Evolutionary conservation across 2,113 vertebrate genomes (phyloP).

Genomic region (Epinephelus fuscoguttatus): DNA sequence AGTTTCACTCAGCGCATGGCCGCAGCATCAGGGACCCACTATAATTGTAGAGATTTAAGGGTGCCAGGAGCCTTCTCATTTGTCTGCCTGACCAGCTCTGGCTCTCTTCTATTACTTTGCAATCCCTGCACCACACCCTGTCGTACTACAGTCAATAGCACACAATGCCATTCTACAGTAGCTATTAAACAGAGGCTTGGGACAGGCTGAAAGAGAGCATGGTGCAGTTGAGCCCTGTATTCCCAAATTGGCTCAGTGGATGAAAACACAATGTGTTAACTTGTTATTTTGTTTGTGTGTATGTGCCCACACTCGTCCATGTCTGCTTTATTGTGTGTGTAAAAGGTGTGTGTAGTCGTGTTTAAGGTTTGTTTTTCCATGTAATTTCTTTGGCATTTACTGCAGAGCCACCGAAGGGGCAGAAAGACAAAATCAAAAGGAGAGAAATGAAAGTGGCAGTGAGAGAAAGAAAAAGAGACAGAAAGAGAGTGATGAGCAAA

Average conservation of each 20-base stretch:
- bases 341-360: conserved; percentile 3
- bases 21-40: conserved; percentile 47
- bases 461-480: conserved; percentile 17
- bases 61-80: conserved; percentile 60
- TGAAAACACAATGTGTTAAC: conserved; percentile 13
- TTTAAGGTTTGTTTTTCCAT: conserved; percentile 29
- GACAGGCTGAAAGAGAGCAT: conserved; percentile 27
- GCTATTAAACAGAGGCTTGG: conserved; percentile 55
- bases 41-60: conserved; percentile 63
- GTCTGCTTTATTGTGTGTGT: conserved; percentile 22
- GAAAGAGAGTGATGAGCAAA: background rate
- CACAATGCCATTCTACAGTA: conserved; percentile 29
- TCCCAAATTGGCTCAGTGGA: conserved; percentile 21
- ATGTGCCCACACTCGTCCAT: background rate
- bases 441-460: conserved; percentile 34
- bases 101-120: conserved; percentile 50
- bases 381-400: conserved; percentile 60
- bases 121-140: conserved; percentile 30
- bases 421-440: conserved; percentile 29
- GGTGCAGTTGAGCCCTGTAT: conserved; percentile 13
- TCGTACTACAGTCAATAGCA: conserved; percentile 49
- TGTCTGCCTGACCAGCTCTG: conserved; percentile 61
- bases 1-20: conserved; percentile 18
- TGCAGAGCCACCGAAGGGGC: conserved; percentile 39
- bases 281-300: conserved; percentile 21